Base-by-base conservation (phyloP, 1,140 invertebrate species). In the Forficula auricularia region DNA sequence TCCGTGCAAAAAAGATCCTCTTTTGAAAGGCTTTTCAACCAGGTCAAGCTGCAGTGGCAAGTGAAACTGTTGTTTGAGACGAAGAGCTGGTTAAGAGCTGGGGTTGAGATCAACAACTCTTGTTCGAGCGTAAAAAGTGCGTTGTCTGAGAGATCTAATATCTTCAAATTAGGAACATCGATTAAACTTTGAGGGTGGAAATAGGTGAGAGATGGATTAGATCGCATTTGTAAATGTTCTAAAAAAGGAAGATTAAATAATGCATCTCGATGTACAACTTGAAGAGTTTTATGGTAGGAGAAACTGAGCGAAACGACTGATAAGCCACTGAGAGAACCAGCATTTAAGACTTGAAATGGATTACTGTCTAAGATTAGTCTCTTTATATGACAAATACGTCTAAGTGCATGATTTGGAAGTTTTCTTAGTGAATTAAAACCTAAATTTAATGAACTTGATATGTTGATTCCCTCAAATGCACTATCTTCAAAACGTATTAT, bases 381-480 rank as follows among this genome's bases (percentile, higher is more conserved):
- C 2, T 20, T 14, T 2, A 48, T 31, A 10, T 30, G 19, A 7
- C 43, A 44, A 10, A 44, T 18, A 6, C 47, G 27, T 15, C 40
- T 42, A 1, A 48, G 37, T 3, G 47, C 44, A 2, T 27, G 40
- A 32, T 40, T 45, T 2, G 47, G 47, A 12, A 48, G 20, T 7
- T 40, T 35, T 9, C 47, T 22, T 10, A 48, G 44, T 4, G 40
- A 20, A 14, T 48, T 48, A 13, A 27, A 34, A 10, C 39, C 38
- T n/a, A 48, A 39, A 20, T 46, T 41, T 14, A 48, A 31, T 20
- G 33, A 15, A n/a, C 33, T 37, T 2, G 47, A 32, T 13, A 48
- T 40, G 32, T 46, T 46, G 20, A 48, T 41, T n/a, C 39, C 47
- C 19, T 48, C 47, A 8, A 48, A 46, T 12, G 44, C 47, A 13